Percentiles rank a stretch among this genome's conserved stretches.
Conservation (phyloP, 2,113 vertebrate genomes). For the Diphyllodes magnificus region DNA sequence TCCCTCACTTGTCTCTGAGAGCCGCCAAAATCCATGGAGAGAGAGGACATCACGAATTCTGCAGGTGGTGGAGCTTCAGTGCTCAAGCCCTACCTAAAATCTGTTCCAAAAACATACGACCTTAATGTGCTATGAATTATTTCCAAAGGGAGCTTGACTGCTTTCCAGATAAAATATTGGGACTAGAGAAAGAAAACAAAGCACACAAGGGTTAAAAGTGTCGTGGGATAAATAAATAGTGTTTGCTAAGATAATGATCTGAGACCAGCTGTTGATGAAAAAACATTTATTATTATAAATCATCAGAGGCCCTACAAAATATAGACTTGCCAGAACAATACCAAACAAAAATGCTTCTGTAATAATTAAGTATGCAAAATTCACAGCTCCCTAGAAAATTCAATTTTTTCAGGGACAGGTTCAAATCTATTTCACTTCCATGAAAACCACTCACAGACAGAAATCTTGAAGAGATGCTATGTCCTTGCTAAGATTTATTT, state of each 20-base stretch:
- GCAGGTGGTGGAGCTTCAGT: background rate
- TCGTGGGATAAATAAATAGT: constrained; percentile 20
- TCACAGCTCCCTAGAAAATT: constrained; percentile 13
- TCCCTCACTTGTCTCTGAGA: background rate
- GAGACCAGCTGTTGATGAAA: constrained; percentile 46
- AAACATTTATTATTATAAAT: constrained; percentile 62
- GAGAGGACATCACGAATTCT: background rate
- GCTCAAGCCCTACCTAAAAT: background rate
- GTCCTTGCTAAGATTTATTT: background rate
- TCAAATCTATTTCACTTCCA: constrained; percentile 2
- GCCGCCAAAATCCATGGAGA: background rate
- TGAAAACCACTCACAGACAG: background rate
- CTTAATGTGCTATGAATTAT: background rate
- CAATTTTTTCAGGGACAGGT: background rate
- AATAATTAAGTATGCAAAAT: constrained; percentile 52
- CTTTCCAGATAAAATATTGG: background rate
- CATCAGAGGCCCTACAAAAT: constrained; percentile 37
- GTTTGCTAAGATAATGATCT: constrained; percentile 29
- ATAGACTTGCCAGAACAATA: constrained; percentile 26
- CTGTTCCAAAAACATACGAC: background rate
- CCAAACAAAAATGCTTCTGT: constrained; percentile 19
- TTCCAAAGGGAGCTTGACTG: background rate
- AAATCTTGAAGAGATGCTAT: background rate
- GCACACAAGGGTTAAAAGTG: constrained; percentile 26
- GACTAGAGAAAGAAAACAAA: background rate